Evolutionary conservation across 2,113 vertebrate species (phyloP).

Genomic region (Spilogale gracilis): DNA sequence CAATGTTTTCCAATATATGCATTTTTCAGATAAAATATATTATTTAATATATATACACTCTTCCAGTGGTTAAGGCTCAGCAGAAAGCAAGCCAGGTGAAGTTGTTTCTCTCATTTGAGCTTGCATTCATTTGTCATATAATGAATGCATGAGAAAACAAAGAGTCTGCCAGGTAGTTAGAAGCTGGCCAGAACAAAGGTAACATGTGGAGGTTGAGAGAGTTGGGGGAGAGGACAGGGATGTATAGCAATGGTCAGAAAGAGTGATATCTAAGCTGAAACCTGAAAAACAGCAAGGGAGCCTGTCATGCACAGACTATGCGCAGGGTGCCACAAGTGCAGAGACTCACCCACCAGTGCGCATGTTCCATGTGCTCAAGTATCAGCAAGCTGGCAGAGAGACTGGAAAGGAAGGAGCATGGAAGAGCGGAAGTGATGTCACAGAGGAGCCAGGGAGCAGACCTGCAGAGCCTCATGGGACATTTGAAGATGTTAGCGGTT

Average conservation of each 20-base stretch:
- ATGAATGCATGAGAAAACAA: background rate
- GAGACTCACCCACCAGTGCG: background rate
- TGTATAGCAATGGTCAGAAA: background rate
- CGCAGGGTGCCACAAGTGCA: rapidly evolving
- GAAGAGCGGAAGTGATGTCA: background rate
- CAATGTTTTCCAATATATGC: background rate
- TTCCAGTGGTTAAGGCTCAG: background rate
- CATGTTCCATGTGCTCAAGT: too few relatives aligned
- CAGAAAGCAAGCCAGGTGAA: constrained; percentile 12
- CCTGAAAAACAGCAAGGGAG: background rate
- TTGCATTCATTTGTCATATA: background rate
- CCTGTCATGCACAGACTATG: background rate
- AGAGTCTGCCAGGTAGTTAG: background rate
- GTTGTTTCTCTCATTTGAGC: background rate
- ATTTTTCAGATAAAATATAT: background rate
- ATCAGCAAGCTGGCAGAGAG: background rate
- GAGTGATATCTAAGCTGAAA: background rate
- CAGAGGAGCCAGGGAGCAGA: background rate
- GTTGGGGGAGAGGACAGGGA: too few relatives aligned
- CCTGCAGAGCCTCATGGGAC: background rate
- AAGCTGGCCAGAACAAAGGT: background rate
- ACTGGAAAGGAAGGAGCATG: background rate
- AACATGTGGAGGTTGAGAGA: background rate
- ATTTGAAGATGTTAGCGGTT: background rate
- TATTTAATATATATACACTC: background rate